phyloP scores from a whole-genome alignment of 2,888 invertebrate genomes.

The Halocaridina rubra region DNA sequence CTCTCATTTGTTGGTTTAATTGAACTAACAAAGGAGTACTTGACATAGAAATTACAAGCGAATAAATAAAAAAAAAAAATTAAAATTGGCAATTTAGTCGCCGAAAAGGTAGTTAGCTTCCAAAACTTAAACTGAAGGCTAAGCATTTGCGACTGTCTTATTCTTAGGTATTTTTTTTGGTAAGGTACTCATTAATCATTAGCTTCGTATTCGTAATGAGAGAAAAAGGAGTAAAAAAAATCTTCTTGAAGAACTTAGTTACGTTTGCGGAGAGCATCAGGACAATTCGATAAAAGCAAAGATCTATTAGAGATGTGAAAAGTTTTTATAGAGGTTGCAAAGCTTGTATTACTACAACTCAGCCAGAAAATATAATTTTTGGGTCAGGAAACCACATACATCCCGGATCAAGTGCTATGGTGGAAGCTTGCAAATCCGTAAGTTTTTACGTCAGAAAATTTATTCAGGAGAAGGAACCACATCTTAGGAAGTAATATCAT shows the following conservation, averaged over 20 bases:
- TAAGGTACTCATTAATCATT: background rate
- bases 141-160: background rate
- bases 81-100: background rate
- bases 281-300: background rate
- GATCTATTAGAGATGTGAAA: constrained; percentile 17
- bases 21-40: background rate
- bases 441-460: too few species aligned
- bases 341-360: background rate
- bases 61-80: too few species aligned
- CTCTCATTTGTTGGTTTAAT: too few species aligned
- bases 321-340: background rate
- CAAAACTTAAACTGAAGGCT: background rate
- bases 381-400: too few species aligned
- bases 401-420: too few species aligned
- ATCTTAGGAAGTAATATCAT: too few species aligned
- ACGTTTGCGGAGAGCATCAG: constrained; percentile 11
- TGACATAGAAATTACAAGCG: background rate
- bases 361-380: too few species aligned
- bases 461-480: too few species aligned
- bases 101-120: background rate
- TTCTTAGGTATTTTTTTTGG: background rate
- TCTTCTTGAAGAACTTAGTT: background rate
- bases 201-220: background rate
- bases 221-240: background rate
- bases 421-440: too few species aligned